These are phyloP conservation scores for Neotragus pygmaeus DNA, from an alignment of 2,113 vertebrate genomes.

Conservation along the genomic window DNA sequence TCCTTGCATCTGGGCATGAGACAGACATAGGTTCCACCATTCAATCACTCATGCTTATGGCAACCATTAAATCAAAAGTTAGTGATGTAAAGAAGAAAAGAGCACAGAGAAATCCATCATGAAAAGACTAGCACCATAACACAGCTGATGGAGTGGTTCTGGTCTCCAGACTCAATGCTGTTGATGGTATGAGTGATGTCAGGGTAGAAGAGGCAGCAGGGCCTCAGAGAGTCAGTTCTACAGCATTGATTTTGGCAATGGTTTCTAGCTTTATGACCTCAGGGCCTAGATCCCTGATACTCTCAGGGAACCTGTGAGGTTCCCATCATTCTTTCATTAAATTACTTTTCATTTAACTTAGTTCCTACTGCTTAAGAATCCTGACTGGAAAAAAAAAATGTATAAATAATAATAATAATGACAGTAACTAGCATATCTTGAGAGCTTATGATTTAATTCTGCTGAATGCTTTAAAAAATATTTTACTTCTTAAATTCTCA, in stretches of 20 bases:
- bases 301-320: background rate
- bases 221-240: background rate
- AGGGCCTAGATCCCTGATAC: background rate
- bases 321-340: background rate
- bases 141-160: background rate
- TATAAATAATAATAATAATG: background rate
- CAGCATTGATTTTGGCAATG: too few relatives aligned
- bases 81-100: background rate
- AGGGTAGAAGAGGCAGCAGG: accelerated
- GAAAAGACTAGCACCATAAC: background rate
- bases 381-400: background rate
- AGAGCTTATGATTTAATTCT: background rate
- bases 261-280: background rate
- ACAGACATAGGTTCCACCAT: background rate
- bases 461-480: background rate
- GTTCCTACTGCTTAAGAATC: background rate
- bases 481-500: background rate
- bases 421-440: background rate
- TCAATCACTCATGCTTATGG: background rate
- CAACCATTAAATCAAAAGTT: background rate
- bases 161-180: background rate
- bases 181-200: background rate
- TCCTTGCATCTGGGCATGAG: background rate
- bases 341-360: background rate
- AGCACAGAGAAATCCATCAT: background rate